Conservation (phyloP, 2,797 vertebrate genomes). For the Antrozous pallidus region DNA sequence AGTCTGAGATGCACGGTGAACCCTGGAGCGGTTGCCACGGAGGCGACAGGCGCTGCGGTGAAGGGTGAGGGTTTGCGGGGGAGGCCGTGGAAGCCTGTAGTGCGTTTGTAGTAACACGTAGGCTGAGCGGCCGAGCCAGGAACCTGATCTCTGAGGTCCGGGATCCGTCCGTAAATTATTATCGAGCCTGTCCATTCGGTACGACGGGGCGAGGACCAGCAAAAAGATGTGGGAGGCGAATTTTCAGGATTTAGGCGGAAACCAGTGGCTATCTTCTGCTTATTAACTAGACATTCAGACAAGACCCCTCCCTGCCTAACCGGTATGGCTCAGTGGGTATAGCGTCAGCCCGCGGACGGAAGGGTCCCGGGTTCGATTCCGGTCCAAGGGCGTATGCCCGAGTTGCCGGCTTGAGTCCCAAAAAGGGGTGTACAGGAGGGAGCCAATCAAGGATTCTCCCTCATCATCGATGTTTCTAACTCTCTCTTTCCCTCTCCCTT, state of each 20-base stretch:
- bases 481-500: no score
- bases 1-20: not conserved
- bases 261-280: not conserved
- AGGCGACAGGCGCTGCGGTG: accelerated
- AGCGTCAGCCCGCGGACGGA: no score
- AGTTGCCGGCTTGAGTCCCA: no score
- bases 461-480: no score
- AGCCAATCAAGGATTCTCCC: no score
- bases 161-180: not conserved
- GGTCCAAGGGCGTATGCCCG: no score
- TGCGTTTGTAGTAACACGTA: not conserved
- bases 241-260: not conserved
- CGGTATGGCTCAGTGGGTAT: no score
- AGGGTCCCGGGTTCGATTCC: no score
- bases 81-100: not conserved
- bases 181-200: not conserved
- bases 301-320: not conserved
- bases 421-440: no score
- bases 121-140: not conserved
- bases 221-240: not conserved
- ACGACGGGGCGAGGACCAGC: not conserved
- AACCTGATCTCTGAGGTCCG: not conserved
- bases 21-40: not conserved
- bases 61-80: not conserved
- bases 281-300: not conserved